These are phyloP conservation scores for Camponotus fellah DNA, from an alignment of 2,888 invertebrate species.

Conservation along the genomic window DNA sequence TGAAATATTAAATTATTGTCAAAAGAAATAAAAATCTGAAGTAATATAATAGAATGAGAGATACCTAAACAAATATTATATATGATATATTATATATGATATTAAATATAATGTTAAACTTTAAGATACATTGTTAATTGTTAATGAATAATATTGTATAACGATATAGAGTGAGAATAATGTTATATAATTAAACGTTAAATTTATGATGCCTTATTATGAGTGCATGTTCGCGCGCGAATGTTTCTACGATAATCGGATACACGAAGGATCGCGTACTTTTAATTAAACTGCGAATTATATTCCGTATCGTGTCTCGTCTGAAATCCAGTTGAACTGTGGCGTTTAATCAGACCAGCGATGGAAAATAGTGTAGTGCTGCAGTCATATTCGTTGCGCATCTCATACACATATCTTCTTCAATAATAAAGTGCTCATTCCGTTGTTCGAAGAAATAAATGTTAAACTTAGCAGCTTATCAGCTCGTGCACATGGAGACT, in stretches of 20 bases:
- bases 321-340: constrained; percentile 45
- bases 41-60: not conserved
- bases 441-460: constrained; percentile 11
- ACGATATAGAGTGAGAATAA: not conserved
- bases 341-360: constrained; percentile 60
- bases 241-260: constrained; percentile 41
- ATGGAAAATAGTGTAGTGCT: constrained; percentile 28
- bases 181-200: constrained; percentile 1
- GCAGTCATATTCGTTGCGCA: constrained; percentile 4
- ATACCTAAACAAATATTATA: not conserved
- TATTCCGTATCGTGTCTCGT: constrained; percentile 48
- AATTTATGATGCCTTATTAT: constrained; percentile 38
- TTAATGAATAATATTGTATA: not conserved
- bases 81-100: not conserved
- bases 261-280: constrained; percentile 30
- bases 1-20: constrained; percentile 8
- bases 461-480: constrained; percentile 41
- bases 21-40: not conserved
- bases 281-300: constrained; percentile 66
- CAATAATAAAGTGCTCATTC: constrained; percentile 27
- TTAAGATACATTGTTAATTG: not conserved
- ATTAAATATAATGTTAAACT: not conserved
- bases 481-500: constrained; percentile 11
- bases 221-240: not conserved
- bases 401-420: constrained; percentile 17